Base-by-base conservation (phyloP, 1,140 invertebrate genomes). In the Polypedilum pembai region DNA sequence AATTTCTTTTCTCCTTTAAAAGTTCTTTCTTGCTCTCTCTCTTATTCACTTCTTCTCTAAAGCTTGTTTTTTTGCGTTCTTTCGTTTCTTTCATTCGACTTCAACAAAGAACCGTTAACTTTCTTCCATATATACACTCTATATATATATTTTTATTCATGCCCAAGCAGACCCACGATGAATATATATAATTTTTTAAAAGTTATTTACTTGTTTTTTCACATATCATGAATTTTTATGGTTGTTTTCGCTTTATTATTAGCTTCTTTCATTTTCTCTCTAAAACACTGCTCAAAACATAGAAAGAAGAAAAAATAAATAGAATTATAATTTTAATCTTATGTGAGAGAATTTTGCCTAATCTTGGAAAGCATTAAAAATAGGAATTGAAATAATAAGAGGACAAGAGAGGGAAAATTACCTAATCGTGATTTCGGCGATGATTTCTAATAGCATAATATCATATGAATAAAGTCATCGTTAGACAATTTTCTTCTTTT, bases 171-270 rank as follows among this genome's bases (percentile, higher is more conserved):
- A 8, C 18, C 17, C 17, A 20, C 17, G 8, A 69, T 69, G 65
- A 69, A 69, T 69, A 18, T 69, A 12, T 18, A 69, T 69, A 69
- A 69, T 69, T 69, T 69, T 15, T 33, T 33, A 3, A 69, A 21
- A 69, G 65, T 69, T 69, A 69, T 69, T 69, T 69, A 69, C 17
- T 69, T 69, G 12, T 69, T 66, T 69, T 69, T 69, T 69, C 65
- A 69, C 65, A 69, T 69, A 69, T 69, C 65, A 69, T 69, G 65
- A 69, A 69, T 18, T 69, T 69, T 69, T 69, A 69, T 69, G 65
- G 65, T 18, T 69, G 65, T 69, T 69, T 69, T 69, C 45, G 45
- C 45, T 69, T 69, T 69, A 69, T 21, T 69, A 69, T 69, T 69
- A 69, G 65, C 18, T 69, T 69, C 18, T 69, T 56, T 33, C 24